Conservation (phyloP, 2,113 vertebrate species). For the Chiloscyllium plagiosum region DNA sequence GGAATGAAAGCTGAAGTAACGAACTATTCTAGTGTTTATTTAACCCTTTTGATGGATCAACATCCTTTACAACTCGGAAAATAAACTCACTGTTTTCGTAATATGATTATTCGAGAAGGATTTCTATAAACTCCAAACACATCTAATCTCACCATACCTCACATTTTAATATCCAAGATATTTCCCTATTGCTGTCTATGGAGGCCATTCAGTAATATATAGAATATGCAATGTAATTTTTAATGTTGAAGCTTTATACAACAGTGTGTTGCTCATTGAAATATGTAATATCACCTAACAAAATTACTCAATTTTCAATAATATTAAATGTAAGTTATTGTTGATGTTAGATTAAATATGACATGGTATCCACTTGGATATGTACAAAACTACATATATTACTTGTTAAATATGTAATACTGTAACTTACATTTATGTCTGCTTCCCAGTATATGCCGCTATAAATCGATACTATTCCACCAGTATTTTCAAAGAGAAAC, state of each 20-base stretch:
- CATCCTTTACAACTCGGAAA: background rate
- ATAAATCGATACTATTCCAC: background rate
- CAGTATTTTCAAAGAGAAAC: background rate
- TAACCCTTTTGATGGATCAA: constrained; percentile 7
- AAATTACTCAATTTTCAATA: background rate
- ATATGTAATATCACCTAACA: background rate
- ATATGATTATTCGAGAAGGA: background rate
- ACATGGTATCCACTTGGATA: background rate
- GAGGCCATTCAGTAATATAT: background rate
- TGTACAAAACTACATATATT: background rate
- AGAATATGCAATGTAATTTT: background rate
- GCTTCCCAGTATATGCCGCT: background rate
- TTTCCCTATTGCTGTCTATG: background rate
- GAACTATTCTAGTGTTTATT: constrained; percentile 6
- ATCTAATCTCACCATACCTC: background rate
- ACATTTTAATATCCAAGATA: background rate
- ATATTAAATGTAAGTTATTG: background rate
- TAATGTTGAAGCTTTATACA: background rate
- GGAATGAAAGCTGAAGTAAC: background rate
- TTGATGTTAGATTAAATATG: background rate
- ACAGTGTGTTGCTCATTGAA: background rate
- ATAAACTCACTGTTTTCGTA: background rate
- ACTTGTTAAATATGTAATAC: background rate
- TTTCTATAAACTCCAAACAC: background rate
- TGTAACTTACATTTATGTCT: background rate